phyloP scores from a whole-genome alignment of 2,888 invertebrate species.

The Chymomyza caudatula region DNA sequence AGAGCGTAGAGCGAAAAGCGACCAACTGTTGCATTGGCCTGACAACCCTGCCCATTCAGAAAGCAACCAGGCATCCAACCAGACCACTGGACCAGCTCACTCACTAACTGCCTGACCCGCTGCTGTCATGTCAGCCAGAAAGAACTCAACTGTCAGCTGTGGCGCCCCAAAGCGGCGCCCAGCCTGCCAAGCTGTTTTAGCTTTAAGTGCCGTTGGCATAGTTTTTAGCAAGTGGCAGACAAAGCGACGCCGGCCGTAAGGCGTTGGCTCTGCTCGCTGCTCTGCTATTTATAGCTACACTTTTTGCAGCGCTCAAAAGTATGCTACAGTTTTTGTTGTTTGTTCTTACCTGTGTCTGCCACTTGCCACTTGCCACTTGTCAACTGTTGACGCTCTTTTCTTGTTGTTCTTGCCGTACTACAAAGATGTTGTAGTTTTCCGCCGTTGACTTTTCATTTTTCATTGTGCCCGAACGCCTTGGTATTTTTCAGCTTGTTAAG shows the following conservation, averaged over 20 bases:
- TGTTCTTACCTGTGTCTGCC: background rate
- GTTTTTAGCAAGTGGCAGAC: conserved; percentile 51
- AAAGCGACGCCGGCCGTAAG: conserved; percentile 46
- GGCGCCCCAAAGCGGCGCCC: background rate
- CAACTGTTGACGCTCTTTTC: conserved; percentile 62
- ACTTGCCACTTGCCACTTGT: conserved; percentile 44
- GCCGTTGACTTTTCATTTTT: conserved; percentile 47
- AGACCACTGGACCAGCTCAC: background rate
- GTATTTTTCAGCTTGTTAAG: background rate
- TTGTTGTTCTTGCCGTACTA: conserved; percentile 29
- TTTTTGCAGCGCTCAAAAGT: conserved; percentile 30
- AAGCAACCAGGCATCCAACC: background rate
- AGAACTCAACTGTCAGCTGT: conserved; percentile 24
- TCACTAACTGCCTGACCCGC: conserved; percentile 35
- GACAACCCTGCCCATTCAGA: background rate
- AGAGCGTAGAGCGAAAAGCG: conserved; percentile 1
- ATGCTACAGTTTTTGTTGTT: conserved; percentile 14
- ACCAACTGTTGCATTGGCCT: conserved; percentile 41
- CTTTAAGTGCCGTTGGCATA: conserved; percentile 63
- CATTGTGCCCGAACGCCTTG: conserved; percentile 12
- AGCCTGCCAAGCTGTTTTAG: conserved; percentile 23
- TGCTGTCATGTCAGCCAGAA: conserved; percentile 10
- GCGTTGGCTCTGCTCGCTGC: conserved; percentile 28
- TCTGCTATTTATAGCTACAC: conserved; percentile 52
- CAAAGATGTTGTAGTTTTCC: background rate